Conservation (phyloP, 2,797 vertebrate species). For the Gymnodraco acuticeps region DNA sequence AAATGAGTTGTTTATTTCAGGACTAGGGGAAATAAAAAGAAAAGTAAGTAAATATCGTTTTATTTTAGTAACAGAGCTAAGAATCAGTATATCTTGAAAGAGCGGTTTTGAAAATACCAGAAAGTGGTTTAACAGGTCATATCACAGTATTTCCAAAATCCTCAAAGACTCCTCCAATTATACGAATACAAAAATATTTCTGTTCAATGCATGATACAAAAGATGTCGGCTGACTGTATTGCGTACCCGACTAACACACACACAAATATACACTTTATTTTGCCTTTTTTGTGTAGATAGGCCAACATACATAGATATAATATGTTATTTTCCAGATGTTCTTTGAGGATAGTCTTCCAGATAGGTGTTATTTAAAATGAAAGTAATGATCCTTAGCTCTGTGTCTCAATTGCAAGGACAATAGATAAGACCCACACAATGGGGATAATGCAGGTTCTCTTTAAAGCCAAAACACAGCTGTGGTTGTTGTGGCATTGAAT, state of each 20-base stretch:
- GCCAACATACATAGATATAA: background rate
- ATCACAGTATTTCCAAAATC: background rate
- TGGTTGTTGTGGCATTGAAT: conserved; percentile 25
- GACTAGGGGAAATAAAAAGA: background rate
- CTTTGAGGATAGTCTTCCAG: background rate
- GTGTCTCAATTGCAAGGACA: background rate
- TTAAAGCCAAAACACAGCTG: conserved; percentile 28
- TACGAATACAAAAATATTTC: background rate
- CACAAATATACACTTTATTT: background rate
- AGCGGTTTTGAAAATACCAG: background rate
- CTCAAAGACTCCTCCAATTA: background rate
- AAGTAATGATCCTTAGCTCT: background rate
- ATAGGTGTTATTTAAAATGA: conserved; percentile 1
- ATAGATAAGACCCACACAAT: conserved; percentile 6
- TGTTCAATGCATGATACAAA: background rate
- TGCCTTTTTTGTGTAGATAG: background rate
- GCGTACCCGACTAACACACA: background rate
- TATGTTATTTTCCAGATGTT: background rate
- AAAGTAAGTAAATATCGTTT: no score
- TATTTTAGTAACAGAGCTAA: background rate
- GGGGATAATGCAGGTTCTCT: conserved; percentile 16
- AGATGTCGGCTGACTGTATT: background rate
- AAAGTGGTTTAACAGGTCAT: background rate
- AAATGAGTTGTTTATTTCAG: background rate
- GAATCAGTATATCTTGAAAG: background rate